A percentile compares a stretch with the other conserved stretches of the same genome.
Evolutionary conservation across 2,113 vertebrate genomes (phyloP).

Genomic region (Girardinichthys multiradiatus): DNA sequence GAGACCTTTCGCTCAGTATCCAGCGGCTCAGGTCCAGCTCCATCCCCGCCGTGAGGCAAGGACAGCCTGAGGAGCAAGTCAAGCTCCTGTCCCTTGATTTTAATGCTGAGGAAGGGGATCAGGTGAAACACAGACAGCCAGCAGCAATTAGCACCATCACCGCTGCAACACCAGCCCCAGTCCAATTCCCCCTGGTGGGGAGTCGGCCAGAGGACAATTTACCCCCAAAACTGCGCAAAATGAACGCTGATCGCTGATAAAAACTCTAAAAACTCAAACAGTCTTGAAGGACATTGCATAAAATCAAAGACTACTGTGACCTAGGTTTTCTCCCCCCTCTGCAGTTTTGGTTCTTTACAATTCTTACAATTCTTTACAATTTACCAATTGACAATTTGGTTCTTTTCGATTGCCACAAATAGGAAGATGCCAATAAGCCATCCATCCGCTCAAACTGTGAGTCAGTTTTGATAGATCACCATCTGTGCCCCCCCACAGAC

Average conservation of each 20-base stretch:
- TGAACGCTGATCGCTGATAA: conserved; percentile 79
- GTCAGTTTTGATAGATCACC: conserved; percentile 70
- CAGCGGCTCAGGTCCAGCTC: conserved; percentile 78
- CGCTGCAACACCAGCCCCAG: conserved; percentile 32
- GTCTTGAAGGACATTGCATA: conserved; percentile 60
- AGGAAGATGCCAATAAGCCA: conserved; percentile 72
- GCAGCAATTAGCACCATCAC: conserved; percentile 39
- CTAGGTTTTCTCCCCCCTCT: conserved; percentile 5
- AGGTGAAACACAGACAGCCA: conserved; percentile 68
- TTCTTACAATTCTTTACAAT: conserved; percentile 40
- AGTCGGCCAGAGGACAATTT: conserved; percentile 80
- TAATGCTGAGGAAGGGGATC: conserved; percentile 60
- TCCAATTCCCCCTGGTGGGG: conserved; percentile 64
- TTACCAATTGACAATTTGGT: no score
- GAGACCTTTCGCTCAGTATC: conserved; percentile 83
- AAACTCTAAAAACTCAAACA: conserved; percentile 37
- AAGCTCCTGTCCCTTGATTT: conserved; percentile 78
- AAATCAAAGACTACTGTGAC: conserved; percentile 60
- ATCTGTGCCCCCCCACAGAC: conserved; percentile 64
- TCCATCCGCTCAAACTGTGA: conserved; percentile 72
- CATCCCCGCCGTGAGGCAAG: conserved; percentile 56
- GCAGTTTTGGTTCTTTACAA: conserved; percentile 40
- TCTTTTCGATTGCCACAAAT: conserved; percentile 54
- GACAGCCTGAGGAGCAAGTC: conserved; percentile 74
- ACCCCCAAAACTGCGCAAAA: conserved; percentile 81